Conservation (phyloP, 2,797 vertebrate species). For the Manis crassicaudata region DNA sequence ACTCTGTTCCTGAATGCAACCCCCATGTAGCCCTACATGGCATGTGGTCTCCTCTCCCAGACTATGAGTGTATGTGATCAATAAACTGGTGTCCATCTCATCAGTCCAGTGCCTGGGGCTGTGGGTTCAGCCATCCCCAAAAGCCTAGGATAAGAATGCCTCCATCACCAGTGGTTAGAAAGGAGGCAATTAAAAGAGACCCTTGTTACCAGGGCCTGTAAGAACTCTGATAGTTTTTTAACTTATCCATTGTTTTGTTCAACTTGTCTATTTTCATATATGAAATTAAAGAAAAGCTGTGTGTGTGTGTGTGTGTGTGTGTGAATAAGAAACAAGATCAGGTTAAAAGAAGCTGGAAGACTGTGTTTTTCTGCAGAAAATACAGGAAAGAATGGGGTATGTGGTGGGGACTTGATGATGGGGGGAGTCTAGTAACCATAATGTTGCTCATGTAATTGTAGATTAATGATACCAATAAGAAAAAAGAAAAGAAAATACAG, state of each 20-base stretch:
- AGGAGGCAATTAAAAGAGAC: background rate
- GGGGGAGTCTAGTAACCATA: too few relatives aligned
- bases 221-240: background rate
- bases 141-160: background rate
- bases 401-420: too few relatives aligned
- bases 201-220: background rate
- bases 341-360: background rate
- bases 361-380: background rate
- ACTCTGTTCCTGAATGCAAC: background rate
- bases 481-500: too few relatives aligned
- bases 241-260: background rate
- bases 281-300: background rate
- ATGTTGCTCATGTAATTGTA: too few relatives aligned
- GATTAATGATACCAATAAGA: too few relatives aligned
- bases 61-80: background rate
- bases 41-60: background rate
- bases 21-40: background rate
- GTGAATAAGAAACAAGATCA: background rate
- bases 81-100: background rate
- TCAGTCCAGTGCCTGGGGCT: background rate
- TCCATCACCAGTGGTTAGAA: background rate
- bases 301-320: background rate
- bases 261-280: slow-evolving; percentile 11
- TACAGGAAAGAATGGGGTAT: background rate
- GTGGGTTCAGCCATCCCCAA: background rate